Evolutionary conservation across 1,140 invertebrate genomes (phyloP), one percentile per base, ranked within the genome.

Genomic region (Dryas iulia): DNA sequence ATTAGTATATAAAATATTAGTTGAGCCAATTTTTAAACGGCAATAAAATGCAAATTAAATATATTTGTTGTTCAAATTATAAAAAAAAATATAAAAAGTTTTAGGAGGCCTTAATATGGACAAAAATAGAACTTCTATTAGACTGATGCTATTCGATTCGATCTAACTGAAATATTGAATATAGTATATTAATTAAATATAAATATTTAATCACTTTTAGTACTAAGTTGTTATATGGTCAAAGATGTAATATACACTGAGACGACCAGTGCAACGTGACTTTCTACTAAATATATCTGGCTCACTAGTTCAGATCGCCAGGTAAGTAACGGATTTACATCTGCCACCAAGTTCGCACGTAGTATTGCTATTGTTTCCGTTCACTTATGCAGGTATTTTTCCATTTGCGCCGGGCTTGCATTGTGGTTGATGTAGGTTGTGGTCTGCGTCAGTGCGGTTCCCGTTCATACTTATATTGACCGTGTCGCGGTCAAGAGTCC

Each of bases 391-490:
- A 75, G 73, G 74, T 77, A 78, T 84, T 84, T 85, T 83, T 84
- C 79, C 73, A 86, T 85, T 82, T 81, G 69, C 59, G 63, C 71
- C 61, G 63, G 71, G 72, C 31, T 57, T 69, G 73, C 71, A 75
- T 72, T 73, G 65, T 73, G 65, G 59, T 71, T 71, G 76, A 82
- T 86, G 81, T 79, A 83, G 81, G 75, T 83, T 84, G 82, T 80
- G 81, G 78, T 87, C 69, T 77, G 65, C 33, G 35, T 54, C 59
- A 8, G 63, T 67, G 63, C 60, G 65, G 67, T 73, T 72, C 72
- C 57, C 56, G 64, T 62, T 64, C 56, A 60, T 75, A 79, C 79
- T 78, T 74, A 69, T 68, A 69, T 70, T 80, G 74, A 77, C 76
- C 78, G 84, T 78, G 78, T 73, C 73, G 69, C 70, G 68, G 66